A percentile compares a stretch with the other conserved stretches of the same genome.
These are phyloP conservation scores for Coecobrya sp. DNA, from an alignment of 2,888 invertebrate genomes.

Conservation along the genomic window DNA sequence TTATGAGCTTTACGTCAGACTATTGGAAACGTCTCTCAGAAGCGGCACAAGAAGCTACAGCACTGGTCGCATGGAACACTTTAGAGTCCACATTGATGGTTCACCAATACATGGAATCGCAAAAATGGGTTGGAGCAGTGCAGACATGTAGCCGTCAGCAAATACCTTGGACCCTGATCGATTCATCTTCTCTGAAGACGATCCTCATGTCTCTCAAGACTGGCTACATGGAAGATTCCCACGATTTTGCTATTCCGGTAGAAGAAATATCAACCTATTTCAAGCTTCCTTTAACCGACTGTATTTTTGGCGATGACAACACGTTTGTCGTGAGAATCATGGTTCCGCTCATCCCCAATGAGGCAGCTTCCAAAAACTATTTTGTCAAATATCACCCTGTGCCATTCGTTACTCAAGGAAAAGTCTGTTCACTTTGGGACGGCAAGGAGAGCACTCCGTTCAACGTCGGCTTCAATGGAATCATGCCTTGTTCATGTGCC, in stretches of 20 bases:
- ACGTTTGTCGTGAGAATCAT: conserved; percentile 77
- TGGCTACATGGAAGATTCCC: conserved; percentile 42
- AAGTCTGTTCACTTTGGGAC: conserved; percentile 68
- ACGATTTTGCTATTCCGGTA: conserved; percentile 73
- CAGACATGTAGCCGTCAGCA: conserved; percentile 66
- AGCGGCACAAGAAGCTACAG: conserved; percentile 42
- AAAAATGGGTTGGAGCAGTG: conserved; percentile 79
- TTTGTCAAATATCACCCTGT: conserved; percentile 68
- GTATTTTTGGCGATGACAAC: conserved; percentile 77
- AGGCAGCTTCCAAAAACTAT: conserved; percentile 60
- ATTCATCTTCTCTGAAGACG: conserved; percentile 19
- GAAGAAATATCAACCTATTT: conserved; percentile 76
- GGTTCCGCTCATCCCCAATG: conserved; percentile 71
- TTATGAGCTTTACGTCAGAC: conserved; percentile 72
- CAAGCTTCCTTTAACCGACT: conserved; percentile 79
- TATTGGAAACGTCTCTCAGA: conserved; percentile 66
- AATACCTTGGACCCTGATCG: conserved; percentile 79
- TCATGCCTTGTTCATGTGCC: conserved; percentile 64
- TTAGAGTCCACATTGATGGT: conserved; percentile 66
- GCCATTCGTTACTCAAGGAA: conserved; percentile 61
- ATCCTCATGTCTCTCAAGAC: conserved; percentile 45
- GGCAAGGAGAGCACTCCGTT: conserved; percentile 60
- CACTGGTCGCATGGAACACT: conserved; percentile 72
- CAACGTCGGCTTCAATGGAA: conserved; percentile 66
- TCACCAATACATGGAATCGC: conserved; percentile 81